A percentile compares a stretch with the other conserved stretches of the same genome.
Evolutionary conservation across 2,113 vertebrate species (phyloP).

Genomic region (Choloepus hoffmanni): DNA sequence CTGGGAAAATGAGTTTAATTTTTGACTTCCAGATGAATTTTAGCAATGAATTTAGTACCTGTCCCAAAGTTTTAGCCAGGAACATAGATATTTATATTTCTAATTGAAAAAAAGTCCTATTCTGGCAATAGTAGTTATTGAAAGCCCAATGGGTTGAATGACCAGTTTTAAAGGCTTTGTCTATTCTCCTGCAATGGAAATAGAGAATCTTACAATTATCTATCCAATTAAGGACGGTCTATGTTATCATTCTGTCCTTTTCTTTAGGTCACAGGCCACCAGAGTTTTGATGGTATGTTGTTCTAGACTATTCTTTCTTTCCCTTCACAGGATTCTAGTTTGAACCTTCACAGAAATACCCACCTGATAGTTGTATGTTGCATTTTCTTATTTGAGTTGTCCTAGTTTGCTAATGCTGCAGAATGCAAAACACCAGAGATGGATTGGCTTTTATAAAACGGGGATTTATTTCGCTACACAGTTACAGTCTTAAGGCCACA

Average conservation of each 20-base stretch:
- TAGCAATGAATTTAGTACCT: neutral
- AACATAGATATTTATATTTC: conserved; percentile 15
- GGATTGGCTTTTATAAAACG: too few relatives aligned
- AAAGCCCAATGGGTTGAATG: neutral
- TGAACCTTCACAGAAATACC: neutral
- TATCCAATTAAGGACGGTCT: neutral
- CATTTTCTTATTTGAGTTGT: neutral
- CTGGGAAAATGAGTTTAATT: conserved; percentile 28
- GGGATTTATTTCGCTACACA: too few relatives aligned
- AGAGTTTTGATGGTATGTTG: neutral
- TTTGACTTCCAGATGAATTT: conserved; percentile 21
- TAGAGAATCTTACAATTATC: neutral
- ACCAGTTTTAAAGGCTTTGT: neutral
- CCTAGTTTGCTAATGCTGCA: too few relatives aligned
- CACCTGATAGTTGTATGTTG: neutral
- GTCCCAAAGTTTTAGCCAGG: neutral
- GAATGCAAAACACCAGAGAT: too few relatives aligned
- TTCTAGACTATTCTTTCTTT: neutral
- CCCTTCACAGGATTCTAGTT: neutral
- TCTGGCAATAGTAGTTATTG: neutral
- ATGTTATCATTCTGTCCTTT: neutral
- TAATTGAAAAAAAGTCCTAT: neutral
- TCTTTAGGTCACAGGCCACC: neutral
- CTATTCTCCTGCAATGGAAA: neutral
- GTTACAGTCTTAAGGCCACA: too few relatives aligned